Evolutionary conservation across 2,113 vertebrate genomes (phyloP).

Genomic region (Amia ocellicauda): DNA sequence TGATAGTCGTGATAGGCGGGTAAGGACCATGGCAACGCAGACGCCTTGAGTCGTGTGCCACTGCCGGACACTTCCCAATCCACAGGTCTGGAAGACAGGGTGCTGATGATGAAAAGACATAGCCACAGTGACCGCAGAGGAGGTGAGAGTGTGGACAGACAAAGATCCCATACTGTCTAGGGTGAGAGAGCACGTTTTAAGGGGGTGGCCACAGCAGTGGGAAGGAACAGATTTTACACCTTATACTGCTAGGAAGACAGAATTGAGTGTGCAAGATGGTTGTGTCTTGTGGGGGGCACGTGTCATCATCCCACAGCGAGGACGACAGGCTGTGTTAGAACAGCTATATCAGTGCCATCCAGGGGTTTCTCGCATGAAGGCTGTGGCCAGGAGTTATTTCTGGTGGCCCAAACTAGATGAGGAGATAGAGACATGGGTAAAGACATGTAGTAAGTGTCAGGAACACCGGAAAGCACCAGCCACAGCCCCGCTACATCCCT

Average conservation of each 20-base stretch:
- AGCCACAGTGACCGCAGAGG: not conserved
- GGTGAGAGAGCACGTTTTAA: not conserved
- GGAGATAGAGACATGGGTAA: constrained; percentile 32
- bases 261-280: not conserved
- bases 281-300: not conserved
- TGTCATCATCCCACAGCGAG: not conserved
- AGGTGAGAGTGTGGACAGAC: not conserved
- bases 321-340: not conserved
- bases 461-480: not conserved
- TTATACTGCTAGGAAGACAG: not conserved
- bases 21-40: not conserved
- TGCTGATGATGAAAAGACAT: not conserved
- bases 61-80: not conserved
- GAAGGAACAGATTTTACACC: not conserved
- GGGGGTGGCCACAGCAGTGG: not conserved
- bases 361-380: constrained; percentile 26
- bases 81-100: not conserved
- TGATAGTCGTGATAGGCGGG: not conserved
- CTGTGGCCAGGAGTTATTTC: no score
- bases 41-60: not conserved
- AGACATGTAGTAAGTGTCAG: constrained; percentile 6
- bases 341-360: not conserved
- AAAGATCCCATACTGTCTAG: not conserved
- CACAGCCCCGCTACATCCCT: not conserved
- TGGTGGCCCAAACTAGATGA: no score